Evolutionary conservation across 1,140 invertebrate species (phyloP), one percentile per base, ranked within the genome.

Genomic region (Cyclina sinensis): DNA sequence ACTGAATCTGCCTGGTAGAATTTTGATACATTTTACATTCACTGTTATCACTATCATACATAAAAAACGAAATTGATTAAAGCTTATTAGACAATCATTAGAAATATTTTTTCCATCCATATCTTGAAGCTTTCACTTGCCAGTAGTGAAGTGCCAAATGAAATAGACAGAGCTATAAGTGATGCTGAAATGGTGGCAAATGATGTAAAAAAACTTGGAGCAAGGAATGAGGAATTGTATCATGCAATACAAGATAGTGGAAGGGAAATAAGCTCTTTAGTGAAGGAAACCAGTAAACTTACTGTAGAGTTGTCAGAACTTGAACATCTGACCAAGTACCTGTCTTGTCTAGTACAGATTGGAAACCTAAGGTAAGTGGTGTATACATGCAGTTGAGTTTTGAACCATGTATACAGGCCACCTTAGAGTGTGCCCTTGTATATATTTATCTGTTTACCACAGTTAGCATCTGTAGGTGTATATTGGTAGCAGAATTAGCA

Each of bases 271-370:
- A 94, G 96, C 80, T 95, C 96, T 16, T 91, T 95, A 27, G 92
- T 96, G 35, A 94, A 93, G 16, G 93, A 96, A 21, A 93, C 97
- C 1, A 93, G 96, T 65, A 93, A 95, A 86, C 93, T 96, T 74
- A 94, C 97, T 4, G 94, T 96, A 35, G 96, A 97, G 91, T 96
- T 97, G 59, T 94, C 96, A 35, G 96, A 97, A 79, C 94, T 97
- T 62, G 96, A 97, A 90, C 96, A 96, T 82, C 95, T 96, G 30
- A 93, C 96, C 24, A 96, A 96, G 51, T 98, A 98, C 94, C 93
- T 97, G 24, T 96, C 96, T 86, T 96, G 97, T 43, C 93, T 98
- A 27, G 96, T 97, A 92, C 96, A 96, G 88, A 96, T 97, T 76
- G 97, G 97, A 93, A 96, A 97, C 89, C 95, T 97, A 76, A 97